Percentiles rank a stretch among this genome's conserved stretches.
These are phyloP conservation scores for Nannoperca australis DNA, from an alignment of 2,797 vertebrate species.

Conservation along the genomic window DNA sequence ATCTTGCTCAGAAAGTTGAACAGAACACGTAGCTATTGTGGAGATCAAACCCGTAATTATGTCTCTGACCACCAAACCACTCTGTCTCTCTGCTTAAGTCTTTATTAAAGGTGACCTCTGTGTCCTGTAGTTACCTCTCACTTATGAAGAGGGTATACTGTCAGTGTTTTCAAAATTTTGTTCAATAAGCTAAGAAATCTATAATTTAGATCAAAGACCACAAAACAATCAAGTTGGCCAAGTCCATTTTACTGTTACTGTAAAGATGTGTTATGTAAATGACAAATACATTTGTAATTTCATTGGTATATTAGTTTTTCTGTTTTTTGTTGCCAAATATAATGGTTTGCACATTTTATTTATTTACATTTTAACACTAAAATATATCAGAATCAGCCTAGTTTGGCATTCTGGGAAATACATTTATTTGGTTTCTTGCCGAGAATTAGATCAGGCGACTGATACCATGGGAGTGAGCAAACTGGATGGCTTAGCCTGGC, in stretches of 20 bases:
- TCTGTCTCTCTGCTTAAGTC: slow-evolving; percentile 26
- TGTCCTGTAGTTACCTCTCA: slow-evolving; percentile 3
- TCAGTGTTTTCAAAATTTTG: not conserved
- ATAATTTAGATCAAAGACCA: not conserved
- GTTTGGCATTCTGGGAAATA: not conserved
- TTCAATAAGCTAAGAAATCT: not conserved
- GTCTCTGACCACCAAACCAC: slow-evolving; percentile 47
- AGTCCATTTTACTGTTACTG: not conserved
- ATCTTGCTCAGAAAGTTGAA: slow-evolving; percentile 36
- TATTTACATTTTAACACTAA: not conserved
- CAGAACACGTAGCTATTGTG: slow-evolving; percentile 31
- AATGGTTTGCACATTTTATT: not conserved
- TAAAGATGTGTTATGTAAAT: not conserved
- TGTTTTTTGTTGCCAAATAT: not conserved
- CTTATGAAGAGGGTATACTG: not conserved
- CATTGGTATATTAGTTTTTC: not conserved
- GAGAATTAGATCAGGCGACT: no score
- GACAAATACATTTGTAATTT: not conserved
- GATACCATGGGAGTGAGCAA: not conserved
- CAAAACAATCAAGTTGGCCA: not conserved
- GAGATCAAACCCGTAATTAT: slow-evolving; percentile 54
- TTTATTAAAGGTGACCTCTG: slow-evolving; percentile 28
- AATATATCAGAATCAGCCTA: not conserved
- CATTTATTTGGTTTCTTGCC: not conserved
- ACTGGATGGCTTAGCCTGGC: no score